Evolutionary conservation across 2,113 vertebrate genomes (phyloP).

Genomic region (Trinectes maculatus): DNA sequence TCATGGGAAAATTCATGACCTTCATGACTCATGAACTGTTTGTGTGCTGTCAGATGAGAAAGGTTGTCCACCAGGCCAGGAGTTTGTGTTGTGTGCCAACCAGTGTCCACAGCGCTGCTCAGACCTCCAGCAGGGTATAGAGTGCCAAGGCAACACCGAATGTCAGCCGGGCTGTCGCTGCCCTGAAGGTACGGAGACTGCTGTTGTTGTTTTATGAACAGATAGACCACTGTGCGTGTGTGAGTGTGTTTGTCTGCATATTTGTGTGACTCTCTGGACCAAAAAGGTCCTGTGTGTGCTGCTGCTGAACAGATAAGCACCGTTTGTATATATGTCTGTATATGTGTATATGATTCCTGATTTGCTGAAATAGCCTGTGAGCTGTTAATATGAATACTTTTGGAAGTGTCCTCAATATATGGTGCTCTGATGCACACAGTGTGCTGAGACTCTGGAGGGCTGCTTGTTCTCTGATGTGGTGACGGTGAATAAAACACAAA

Average conservation of each 20-base stretch:
- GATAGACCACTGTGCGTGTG: constrained; percentile 13
- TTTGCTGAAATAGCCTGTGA: background rate
- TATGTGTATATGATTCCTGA: background rate
- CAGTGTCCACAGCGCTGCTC: constrained; percentile 87
- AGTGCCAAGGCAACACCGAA: constrained; percentile 75
- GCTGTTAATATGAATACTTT: background rate
- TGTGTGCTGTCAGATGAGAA: constrained; percentile 72
- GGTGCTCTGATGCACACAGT: background rate
- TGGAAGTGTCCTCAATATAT: background rate
- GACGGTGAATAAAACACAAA: background rate
- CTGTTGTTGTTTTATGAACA: constrained; percentile 27
- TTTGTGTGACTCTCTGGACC: background rate
- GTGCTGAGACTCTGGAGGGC: background rate
- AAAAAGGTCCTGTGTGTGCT: background rate
- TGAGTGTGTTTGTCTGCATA: constrained; percentile 10
- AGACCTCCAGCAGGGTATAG: constrained; percentile 87
- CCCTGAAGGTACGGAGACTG: constrained; percentile 72
- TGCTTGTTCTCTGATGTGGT: background rate
- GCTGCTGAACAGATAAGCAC: constrained; percentile 10
- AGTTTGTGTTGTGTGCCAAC: constrained; percentile 83
- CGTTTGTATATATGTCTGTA: background rate
- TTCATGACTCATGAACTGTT: no score
- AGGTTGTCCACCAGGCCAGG: constrained; percentile 83
- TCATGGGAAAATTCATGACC: constrained; percentile 24
- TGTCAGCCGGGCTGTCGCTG: constrained; percentile 89